These are phyloP conservation scores for Polypterus senegalus DNA, from an alignment of 2,113 vertebrate genomes.

Conservation along the genomic window DNA sequence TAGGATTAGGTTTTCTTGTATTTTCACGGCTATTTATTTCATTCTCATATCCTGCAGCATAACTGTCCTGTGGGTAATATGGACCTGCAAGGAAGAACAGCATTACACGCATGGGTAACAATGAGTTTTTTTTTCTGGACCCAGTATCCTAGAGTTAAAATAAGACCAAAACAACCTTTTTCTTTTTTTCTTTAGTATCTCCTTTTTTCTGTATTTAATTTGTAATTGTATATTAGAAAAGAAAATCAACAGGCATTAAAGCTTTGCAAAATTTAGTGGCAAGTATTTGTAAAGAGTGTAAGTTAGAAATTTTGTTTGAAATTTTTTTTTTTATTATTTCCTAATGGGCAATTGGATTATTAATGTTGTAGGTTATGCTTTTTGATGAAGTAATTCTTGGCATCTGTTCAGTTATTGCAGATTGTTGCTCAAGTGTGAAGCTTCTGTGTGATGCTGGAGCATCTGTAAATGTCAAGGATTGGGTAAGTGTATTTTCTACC, in stretches of 20 bases:
- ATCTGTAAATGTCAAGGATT: slow-evolving; percentile 71
- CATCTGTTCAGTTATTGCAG: slow-evolving; percentile 70
- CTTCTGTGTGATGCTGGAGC: slow-evolving; percentile 85
- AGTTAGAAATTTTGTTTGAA: too few species aligned
- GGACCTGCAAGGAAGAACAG: slow-evolving; percentile 83
- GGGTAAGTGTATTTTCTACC: slow-evolving; percentile 52
- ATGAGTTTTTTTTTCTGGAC: neutral
- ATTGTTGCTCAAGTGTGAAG: slow-evolving; percentile 81
- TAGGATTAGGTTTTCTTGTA: neutral
- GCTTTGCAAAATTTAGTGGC: too few species aligned
- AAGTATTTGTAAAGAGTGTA: too few species aligned
- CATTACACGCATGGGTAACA: slow-evolving; percentile 82
- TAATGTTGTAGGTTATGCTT: too few species aligned
- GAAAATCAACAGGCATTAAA: too few species aligned
- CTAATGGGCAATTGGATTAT: too few species aligned
- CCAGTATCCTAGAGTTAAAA: neutral
- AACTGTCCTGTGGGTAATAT: slow-evolving; percentile 85
- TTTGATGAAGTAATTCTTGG: too few species aligned
- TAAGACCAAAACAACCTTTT: too few species aligned
- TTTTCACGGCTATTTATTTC: neutral
- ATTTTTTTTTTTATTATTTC: too few species aligned
- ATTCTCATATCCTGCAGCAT: slow-evolving; percentile 52
- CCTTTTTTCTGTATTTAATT: too few species aligned
- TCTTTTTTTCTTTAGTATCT: too few species aligned
- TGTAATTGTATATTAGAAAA: too few species aligned